Conservation (phyloP, 1,140 invertebrate species). For the Streblospio benedicti region DNA sequence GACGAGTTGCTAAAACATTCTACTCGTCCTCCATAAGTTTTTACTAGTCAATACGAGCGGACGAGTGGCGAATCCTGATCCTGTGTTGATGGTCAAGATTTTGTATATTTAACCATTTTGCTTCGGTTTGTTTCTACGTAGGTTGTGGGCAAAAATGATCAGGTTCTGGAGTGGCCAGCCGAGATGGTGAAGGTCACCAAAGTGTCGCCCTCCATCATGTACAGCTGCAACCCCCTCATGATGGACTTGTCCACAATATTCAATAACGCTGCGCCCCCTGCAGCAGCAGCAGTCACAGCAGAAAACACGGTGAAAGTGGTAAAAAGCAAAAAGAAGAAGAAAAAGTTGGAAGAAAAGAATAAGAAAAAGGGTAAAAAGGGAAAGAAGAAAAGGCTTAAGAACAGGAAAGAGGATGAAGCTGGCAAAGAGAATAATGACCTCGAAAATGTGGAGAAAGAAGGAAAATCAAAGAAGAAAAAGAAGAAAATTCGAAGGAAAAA, state of each 20-base stretch:
- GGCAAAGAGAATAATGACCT: background rate
- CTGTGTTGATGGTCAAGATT: too few species aligned
- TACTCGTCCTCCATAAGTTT: too few species aligned
- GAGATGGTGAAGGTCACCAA: slow-evolving; percentile 22
- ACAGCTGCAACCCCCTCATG: slow-evolving; percentile 22
- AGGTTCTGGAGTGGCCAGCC: slow-evolving; percentile 16
- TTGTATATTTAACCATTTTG: too few species aligned
- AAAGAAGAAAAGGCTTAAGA: background rate
- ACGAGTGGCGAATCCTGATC: too few species aligned
- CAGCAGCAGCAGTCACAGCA: slow-evolving; percentile 7
- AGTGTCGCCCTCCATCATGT: slow-evolving; percentile 18
- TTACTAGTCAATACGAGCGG: too few species aligned
- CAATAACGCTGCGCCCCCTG: background rate
- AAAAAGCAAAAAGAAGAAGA: background rate
- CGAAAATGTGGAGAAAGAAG: background rate
- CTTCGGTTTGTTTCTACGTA: slow-evolving; percentile 5
- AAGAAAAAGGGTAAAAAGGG: background rate
- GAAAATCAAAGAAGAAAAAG: background rate
- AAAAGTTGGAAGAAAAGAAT: background rate
- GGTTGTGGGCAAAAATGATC: background rate
- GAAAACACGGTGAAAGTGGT: slow-evolving; percentile 1
- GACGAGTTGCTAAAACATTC: too few species aligned
- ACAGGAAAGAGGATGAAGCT: background rate
- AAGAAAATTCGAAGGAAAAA: background rate
- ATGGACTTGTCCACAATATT: slow-evolving; percentile 7